Conservation (phyloP, 2,888 invertebrate genomes). For the Euphydryas editha region DNA sequence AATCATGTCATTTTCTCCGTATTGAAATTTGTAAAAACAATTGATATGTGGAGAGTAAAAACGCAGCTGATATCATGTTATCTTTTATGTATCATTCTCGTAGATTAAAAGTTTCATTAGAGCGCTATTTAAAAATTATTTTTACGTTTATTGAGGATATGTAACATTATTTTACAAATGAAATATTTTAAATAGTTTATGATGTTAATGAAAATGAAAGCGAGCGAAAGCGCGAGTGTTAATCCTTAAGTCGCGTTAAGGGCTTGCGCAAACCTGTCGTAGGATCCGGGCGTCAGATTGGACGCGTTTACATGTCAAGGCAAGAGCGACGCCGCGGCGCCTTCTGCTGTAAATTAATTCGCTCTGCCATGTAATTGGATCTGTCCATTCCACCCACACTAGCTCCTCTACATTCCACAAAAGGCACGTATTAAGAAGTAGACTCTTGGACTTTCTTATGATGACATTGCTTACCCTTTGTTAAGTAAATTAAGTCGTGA, state of each 20-base stretch:
- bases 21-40: conserved; percentile 26
- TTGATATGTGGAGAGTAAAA: conserved; percentile 5
- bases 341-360: conserved; percentile 70
- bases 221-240: conserved; percentile 43
- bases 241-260: conserved; percentile 45
- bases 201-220: conserved; percentile 41
- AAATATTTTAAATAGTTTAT: conserved; percentile 18
- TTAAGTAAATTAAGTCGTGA: conserved; percentile 7
- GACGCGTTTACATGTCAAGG: conserved; percentile 53
- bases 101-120: background rate
- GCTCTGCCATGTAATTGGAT: conserved; percentile 72
- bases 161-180: background rate
- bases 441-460: conserved; percentile 9
- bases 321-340: conserved; percentile 56
- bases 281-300: conserved; percentile 56
- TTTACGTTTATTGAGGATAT: background rate
- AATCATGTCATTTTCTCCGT: conserved; percentile 32
- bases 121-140: background rate
- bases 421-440: conserved; percentile 37
- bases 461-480: conserved; percentile 10
- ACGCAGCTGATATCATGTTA: background rate
- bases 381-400: conserved; percentile 63
- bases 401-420: conserved; percentile 46
- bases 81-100: background rate
- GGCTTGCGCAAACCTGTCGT: conserved; percentile 52